Percentiles rank a stretch among this genome's conserved stretches.
These are phyloP conservation scores for Rhinolophus sinicus DNA, from an alignment of 2,113 vertebrate genomes.

Conservation along the genomic window DNA sequence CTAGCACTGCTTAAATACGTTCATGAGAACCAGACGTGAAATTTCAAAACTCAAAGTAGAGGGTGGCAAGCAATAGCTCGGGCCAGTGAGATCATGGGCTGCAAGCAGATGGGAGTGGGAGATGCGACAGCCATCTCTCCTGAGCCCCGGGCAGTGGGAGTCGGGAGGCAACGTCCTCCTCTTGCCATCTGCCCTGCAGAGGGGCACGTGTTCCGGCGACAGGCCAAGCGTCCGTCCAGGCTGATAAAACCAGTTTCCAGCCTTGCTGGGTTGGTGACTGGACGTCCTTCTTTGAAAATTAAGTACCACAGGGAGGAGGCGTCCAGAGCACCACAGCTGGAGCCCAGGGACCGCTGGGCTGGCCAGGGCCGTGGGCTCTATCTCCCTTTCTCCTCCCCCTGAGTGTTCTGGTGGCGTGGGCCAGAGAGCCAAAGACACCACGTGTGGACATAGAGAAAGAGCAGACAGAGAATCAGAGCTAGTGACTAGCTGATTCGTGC, in stretches of 20 bases:
- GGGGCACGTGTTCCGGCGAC: background rate
- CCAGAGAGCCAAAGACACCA: background rate
- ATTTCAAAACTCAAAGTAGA: constrained; percentile 39
- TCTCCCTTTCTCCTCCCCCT: background rate
- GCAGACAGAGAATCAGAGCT: background rate
- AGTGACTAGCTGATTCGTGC: rapidly evolving
- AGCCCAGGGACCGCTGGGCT: background rate
- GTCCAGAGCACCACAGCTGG: background rate
- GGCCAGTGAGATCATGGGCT: constrained; percentile 44
- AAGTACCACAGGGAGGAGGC: background rate
- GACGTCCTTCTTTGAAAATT: background rate
- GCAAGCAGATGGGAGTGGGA: constrained; percentile 64
- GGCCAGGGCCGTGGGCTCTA: background rate
- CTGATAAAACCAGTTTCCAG: background rate
- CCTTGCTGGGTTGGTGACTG: too few relatives aligned
- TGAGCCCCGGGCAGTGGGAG: background rate
- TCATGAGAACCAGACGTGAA: constrained; percentile 67
- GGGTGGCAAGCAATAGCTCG: background rate
- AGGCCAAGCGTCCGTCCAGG: background rate
- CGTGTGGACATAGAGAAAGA: rapidly evolving
- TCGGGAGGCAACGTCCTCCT: background rate
- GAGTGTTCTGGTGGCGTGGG: background rate
- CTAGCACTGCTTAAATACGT: constrained; percentile 62
- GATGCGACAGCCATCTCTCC: constrained; percentile 33
- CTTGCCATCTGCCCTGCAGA: constrained; percentile 28